Evolutionary conservation across 2,113 vertebrate genomes (phyloP).

Genomic region (Saiga tatarica): DNA sequence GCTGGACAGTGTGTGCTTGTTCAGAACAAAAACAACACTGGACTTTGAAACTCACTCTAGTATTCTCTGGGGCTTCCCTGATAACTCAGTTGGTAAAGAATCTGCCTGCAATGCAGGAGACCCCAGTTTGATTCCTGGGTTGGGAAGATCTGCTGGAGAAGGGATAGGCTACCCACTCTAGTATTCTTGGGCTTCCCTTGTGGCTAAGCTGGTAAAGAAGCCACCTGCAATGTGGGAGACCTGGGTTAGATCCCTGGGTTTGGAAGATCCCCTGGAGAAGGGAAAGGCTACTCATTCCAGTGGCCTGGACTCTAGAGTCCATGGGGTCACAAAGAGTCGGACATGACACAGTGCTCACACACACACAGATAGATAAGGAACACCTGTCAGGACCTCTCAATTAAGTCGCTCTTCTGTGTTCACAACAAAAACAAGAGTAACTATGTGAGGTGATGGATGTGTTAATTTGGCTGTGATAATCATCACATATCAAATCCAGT

Average conservation of each 20-base stretch:
- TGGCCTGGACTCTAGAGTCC: not conserved
- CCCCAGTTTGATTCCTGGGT: not conserved
- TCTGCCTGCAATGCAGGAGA: not conserved
- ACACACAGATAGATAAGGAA: not conserved
- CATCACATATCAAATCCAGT: not conserved
- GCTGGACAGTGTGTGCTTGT: fast-evolving
- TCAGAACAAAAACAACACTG: not conserved
- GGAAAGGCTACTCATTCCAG: not conserved
- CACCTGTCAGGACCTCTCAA: not conserved
- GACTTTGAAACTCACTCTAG: not conserved
- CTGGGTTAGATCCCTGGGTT: not conserved
- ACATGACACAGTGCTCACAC: not conserved
- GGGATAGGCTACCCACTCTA: not conserved
- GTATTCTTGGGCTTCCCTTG: not conserved
- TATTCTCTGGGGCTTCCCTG: not conserved
- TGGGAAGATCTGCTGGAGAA: not conserved
- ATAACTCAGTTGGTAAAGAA: not conserved
- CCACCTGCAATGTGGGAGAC: not conserved
- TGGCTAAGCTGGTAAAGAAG: not conserved
- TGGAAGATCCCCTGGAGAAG: not conserved
- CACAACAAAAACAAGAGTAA: not conserved
- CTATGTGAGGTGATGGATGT: not conserved
- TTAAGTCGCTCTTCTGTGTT: not conserved
- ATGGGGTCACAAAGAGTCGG: not conserved
- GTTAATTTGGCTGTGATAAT: too few species aligned